Conservation (phyloP, 1,140 invertebrate genomes). For the Lanistes nyassanus region DNA sequence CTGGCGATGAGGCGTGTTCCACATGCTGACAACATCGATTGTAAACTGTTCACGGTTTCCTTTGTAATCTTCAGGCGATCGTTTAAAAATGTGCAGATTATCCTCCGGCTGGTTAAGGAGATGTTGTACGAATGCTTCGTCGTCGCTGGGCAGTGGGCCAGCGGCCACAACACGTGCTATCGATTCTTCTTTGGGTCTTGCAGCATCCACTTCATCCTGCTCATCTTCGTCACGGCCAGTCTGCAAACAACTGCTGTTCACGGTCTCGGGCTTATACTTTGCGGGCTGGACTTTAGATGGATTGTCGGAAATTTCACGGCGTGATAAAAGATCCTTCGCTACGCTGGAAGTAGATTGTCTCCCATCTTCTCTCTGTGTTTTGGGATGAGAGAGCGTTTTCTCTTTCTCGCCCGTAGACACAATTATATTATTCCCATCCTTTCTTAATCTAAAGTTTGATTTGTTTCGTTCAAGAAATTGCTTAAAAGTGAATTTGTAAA, state of each 20-base stretch:
- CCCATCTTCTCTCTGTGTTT: too few species aligned
- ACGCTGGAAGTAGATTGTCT: too few species aligned
- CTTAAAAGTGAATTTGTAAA: too few species aligned
- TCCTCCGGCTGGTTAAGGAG: neutral
- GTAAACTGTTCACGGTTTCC: slow-evolving; percentile 7
- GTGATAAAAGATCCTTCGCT: too few species aligned
- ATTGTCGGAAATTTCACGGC: too few species aligned
- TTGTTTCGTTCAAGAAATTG: too few species aligned
- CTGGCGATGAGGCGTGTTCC: slow-evolving; percentile 19
- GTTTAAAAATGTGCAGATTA: slow-evolving; percentile 4
- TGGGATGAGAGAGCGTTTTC: too few species aligned
- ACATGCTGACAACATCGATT: slow-evolving; percentile 22
- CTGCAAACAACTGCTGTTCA: neutral
- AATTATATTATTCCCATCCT: too few species aligned
- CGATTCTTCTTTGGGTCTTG: neutral
- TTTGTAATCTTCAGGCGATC: neutral
- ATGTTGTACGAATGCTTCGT: neutral
- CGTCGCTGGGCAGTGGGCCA: neutral
- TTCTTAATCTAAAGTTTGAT: too few species aligned
- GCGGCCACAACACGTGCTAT: too few species aligned
- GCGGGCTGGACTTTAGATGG: too few species aligned
- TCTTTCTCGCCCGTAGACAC: too few species aligned
- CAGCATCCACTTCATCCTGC: neutral
- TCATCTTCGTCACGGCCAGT: neutral
- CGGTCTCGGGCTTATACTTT: neutral